Evolutionary conservation across 2,888 invertebrate genomes (phyloP), one percentile per base, ranked within the genome.

Genomic region (Barypeithes pellucidus): DNA sequence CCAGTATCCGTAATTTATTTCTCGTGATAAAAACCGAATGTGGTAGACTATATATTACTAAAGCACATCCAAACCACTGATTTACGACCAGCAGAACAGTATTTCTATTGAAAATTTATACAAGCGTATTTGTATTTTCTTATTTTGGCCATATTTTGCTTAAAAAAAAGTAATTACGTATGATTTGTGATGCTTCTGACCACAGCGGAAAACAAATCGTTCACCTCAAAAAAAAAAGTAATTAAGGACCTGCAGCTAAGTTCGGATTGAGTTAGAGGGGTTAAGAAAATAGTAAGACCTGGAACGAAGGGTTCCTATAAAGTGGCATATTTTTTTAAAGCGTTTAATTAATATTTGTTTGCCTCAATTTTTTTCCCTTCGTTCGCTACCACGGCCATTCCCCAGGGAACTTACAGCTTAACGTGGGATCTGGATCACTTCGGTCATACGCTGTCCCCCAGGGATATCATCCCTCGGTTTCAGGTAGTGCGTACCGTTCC

Each of bases 21-120:
- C 47, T 47, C 68, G 60, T 68, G 61, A 68, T 61, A 68, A 68
- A 68, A 68, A 68, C 59, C 57, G 43, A 68, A 47, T 61, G 68
- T 60, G 50, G 60, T 50, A 59, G 59, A 67, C 67, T 67, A 67
- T 67, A 68, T 68, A 61, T 68, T 68, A 33, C 47, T 59, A 68
- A 50, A 59, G 50, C 60, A 68, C 68, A 68, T 68, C 47, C 68
- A 60, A n/a, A 68, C 22, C 61, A 33, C 50, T 68, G 68, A 68
- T 68, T 68, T 68, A 68, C 47, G 39, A 50, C n/a, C 33, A 45
- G 33, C 50, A 22, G 68, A 68, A 60, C 60, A 59, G 59, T 68
- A 68, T 50, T 67, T 67, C 57, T 59, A 59, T 67, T 60, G 61
- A 68, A 68, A 60, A 60, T 52, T 24, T 52, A 52, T 52, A 24